A percentile compares a stretch with the other conserved stretches of the same genome.
phyloP scores from a whole-genome alignment of 2,888 invertebrate genomes.

The Argyresthia goedartella region DNA sequence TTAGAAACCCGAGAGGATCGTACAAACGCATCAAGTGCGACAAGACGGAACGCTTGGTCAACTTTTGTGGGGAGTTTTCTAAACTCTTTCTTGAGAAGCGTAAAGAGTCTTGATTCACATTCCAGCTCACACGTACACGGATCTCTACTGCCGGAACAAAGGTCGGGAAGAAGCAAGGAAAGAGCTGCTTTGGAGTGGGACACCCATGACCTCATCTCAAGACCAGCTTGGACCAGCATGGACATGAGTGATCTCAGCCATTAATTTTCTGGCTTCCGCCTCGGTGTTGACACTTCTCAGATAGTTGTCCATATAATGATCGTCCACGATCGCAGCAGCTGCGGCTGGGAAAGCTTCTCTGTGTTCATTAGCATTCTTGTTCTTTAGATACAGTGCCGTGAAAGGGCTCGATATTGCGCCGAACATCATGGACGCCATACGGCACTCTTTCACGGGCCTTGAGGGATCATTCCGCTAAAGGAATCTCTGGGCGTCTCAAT shows the following conservation, averaged over 20 bases:
- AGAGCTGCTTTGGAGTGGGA: background rate
- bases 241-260: background rate
- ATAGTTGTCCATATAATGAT: background rate
- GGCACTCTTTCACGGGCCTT: background rate
- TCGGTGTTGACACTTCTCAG: background rate
- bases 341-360: constrained; percentile 1
- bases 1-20: background rate
- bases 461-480: constrained; percentile 1
- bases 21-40: background rate
- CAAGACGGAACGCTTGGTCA: background rate
- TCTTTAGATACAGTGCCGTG: constrained; percentile 19
- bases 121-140: background rate
- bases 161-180: background rate
- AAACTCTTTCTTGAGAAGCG: background rate
- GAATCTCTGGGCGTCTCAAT: constrained; percentile 10
- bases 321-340: background rate
- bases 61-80: background rate
- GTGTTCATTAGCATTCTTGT: constrained; percentile 19
- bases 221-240: background rate
- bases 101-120: background rate
- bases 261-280: background rate
- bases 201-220: background rate
- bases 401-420: constrained; percentile 19
- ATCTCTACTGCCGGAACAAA: background rate
- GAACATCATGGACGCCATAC: constrained; percentile 10